These are phyloP conservation scores for Ectobius pallidus DNA, from an alignment of 2,888 invertebrate species.

Conservation along the genomic window DNA sequence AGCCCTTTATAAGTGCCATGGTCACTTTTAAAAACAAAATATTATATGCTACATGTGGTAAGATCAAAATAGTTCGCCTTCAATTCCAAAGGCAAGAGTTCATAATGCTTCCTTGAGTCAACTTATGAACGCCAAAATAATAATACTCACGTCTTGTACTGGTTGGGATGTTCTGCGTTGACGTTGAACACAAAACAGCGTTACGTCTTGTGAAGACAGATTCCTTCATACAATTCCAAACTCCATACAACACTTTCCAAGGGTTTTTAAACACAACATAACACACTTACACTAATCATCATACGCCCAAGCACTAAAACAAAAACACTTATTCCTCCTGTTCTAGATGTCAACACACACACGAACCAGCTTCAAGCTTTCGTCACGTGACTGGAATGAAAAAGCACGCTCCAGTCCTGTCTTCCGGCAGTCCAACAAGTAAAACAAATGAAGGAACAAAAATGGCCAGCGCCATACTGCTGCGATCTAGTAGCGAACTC, in stretches of 20 bases:
- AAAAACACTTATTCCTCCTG: neutral
- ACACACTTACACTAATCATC: neutral
- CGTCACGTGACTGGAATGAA: neutral
- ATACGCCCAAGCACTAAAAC: neutral
- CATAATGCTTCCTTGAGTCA: too few species aligned
- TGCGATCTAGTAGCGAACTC: too few species aligned
- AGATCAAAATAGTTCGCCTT: too few species aligned
- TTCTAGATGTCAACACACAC: neutral
- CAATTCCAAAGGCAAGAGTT: too few species aligned
- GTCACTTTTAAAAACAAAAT: too few species aligned
- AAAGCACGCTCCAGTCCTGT: too few species aligned
- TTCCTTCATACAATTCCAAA: neutral
- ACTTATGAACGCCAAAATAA: too few species aligned
- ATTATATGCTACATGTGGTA: too few species aligned
- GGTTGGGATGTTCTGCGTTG: conserved; percentile 39
- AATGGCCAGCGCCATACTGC: too few species aligned
- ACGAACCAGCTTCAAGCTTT: neutral
- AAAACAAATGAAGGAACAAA: too few species aligned
- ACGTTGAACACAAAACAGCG: conserved; percentile 42
- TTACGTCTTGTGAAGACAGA: conserved; percentile 15
- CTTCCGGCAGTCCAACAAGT: too few species aligned
- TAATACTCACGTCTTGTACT: conserved; percentile 37
- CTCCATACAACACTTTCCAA: neutral
- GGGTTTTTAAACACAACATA: neutral
- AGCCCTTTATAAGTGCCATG: too few species aligned